These are phyloP conservation scores for Ochotona curzoniae DNA, from an alignment of 2,113 vertebrate genomes.

Conservation along the genomic window DNA sequence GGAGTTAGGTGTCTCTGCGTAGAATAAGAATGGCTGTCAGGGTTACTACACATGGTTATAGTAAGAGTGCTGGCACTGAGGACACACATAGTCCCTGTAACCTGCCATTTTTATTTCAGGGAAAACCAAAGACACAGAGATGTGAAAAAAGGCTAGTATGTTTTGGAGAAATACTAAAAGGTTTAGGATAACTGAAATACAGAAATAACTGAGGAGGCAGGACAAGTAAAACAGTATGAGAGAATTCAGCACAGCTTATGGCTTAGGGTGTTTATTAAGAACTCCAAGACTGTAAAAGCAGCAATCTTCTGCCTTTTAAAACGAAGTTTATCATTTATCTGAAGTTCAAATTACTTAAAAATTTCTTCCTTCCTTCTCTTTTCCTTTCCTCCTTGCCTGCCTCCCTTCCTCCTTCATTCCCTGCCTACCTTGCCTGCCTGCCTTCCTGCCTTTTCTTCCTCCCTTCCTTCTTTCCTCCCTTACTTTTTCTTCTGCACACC, in stretches of 20 bases:
- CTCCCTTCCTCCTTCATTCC: too few species aligned
- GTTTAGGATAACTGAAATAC: not conserved
- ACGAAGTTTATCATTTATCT: too few species aligned
- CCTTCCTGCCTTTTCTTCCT: too few species aligned
- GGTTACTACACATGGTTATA: not conserved
- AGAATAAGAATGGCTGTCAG: not conserved
- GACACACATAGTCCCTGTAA: not conserved
- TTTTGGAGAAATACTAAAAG: not conserved
- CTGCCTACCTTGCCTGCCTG: too few species aligned
- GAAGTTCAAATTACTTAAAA: too few species aligned
- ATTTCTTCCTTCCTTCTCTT: too few species aligned
- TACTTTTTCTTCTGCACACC: too few species aligned
- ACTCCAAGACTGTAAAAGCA: not conserved
- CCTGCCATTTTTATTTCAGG: not conserved
- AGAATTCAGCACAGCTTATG: not conserved
- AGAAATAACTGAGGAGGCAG: not conserved
- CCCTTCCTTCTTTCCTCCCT: too few species aligned
- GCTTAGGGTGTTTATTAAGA: not conserved
- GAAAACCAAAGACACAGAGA: not conserved
- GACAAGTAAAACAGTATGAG: not conserved
- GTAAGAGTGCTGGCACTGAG: not conserved
- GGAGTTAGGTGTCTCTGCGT: not conserved
- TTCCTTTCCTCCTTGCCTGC: too few species aligned
- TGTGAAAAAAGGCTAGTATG: not conserved
- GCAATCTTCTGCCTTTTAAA: not conserved